A percentile compares a stretch with the other conserved stretches of the same genome.
Conservation (phyloP, 2,113 vertebrate species). For the Nannospalax galili region DNA sequence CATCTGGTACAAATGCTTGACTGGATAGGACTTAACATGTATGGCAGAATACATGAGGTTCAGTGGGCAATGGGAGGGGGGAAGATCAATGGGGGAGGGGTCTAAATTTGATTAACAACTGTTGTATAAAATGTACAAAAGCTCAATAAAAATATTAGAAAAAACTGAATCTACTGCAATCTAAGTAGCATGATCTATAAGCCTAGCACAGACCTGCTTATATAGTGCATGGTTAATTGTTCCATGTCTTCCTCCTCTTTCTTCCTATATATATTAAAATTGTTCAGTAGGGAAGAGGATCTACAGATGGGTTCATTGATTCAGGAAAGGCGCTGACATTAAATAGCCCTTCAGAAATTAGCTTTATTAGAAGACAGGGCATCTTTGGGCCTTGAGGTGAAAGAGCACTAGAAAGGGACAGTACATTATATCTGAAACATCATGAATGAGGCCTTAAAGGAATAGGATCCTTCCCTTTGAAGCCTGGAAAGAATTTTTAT, state of each 20-base stretch:
- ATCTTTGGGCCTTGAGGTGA: neutral
- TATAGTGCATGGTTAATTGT: neutral
- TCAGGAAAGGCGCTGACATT: neutral
- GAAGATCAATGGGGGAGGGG: no score
- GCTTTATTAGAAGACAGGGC: neutral
- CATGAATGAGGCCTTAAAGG: neutral
- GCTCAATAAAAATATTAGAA: no score
- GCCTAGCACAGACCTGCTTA: neutral
- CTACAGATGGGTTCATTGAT: neutral
- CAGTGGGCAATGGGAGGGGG: no score
- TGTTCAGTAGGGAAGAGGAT: neutral
- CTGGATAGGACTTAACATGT: no score
- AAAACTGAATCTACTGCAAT: neutral
- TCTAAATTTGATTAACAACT: no score
- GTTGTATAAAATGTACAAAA: no score
- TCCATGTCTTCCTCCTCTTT: neutral
- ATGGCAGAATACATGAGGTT: no score
- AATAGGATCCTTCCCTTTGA: neutral
- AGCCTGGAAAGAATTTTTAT: neutral
- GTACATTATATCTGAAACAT: neutral
- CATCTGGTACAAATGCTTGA: no score
- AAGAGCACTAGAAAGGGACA: neutral
- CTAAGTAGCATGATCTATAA: neutral
- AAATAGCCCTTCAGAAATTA: no score
- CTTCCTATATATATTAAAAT: neutral